Conservation (phyloP, 2,888 invertebrate genomes). For the Lepidochrysops patricia region DNA sequence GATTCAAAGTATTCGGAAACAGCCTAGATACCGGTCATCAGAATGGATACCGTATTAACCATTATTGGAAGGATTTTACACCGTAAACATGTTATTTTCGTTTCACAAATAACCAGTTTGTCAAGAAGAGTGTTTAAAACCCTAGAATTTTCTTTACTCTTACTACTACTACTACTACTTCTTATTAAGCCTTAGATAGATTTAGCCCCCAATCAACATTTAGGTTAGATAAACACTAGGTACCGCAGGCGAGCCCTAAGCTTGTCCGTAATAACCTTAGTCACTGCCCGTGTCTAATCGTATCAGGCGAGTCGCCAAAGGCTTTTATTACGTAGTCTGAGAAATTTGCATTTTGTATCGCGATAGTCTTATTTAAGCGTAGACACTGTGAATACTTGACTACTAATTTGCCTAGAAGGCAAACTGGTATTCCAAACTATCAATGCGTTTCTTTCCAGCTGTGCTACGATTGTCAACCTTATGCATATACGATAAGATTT, state of each 20-base stretch:
- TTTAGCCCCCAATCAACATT: background rate
- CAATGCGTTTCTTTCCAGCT: background rate
- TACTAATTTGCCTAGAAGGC: conserved; percentile 40
- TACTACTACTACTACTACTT: too few species aligned
- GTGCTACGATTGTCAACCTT: background rate
- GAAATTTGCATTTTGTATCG: conserved; percentile 42
- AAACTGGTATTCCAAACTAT: conserved; percentile 13
- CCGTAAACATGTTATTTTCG: too few species aligned
- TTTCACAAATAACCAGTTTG: too few species aligned
- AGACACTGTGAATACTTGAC: conserved; percentile 33
- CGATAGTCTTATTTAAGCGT: conserved; percentile 41
- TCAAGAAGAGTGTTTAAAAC: too few species aligned
- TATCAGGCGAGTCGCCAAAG: conserved; percentile 18
- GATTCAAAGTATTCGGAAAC: too few species aligned
- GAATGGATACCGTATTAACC: too few species aligned
- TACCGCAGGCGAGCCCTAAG: conserved; percentile 7
- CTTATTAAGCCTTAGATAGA: background rate
- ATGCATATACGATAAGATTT: background rate
- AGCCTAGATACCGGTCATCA: too few species aligned
- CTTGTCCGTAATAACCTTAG: conserved; percentile 11
- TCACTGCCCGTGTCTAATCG: conserved; percentile 16
- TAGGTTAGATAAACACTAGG: conserved; percentile 8
- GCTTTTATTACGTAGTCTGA: conserved; percentile 18
- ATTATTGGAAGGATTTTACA: too few species aligned
- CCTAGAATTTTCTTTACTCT: too few species aligned